These are phyloP conservation scores for Sphaerodactylus townsendi DNA, from an alignment of 2,113 vertebrate genomes.

Conservation along the genomic window DNA sequence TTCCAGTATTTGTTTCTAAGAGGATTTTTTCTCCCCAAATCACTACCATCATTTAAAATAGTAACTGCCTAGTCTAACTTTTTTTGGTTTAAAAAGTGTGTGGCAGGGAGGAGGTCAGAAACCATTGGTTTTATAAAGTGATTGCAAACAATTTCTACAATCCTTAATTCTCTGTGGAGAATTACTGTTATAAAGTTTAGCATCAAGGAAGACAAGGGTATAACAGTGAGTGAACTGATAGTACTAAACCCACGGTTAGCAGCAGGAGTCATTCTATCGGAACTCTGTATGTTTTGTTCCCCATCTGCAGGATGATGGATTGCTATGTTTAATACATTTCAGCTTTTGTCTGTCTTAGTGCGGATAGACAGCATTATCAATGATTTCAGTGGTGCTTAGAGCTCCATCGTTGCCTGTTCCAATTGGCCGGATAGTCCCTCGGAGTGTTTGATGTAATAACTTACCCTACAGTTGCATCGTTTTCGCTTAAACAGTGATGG, in stretches of 20 bases:
- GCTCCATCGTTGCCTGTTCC: slow-evolving; percentile 63
- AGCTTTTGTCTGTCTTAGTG: slow-evolving; percentile 86
- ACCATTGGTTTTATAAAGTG: neutral
- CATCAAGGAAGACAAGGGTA: slow-evolving; percentile 50
- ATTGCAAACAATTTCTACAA: slow-evolving; percentile 46
- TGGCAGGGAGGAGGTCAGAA: neutral
- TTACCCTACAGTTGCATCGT: slow-evolving; percentile 17
- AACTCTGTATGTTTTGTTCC: slow-evolving; percentile 82
- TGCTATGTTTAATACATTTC: slow-evolving; percentile 87
- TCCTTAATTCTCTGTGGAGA: slow-evolving; percentile 59
- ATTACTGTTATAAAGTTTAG: slow-evolving; percentile 64
- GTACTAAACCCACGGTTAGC: slow-evolving; percentile 79
- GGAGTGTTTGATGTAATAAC: slow-evolving; percentile 58
- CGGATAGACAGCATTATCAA: slow-evolving; percentile 80
- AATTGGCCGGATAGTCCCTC: slow-evolving; percentile 71
- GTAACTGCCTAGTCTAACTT: neutral
- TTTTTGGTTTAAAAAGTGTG: neutral
- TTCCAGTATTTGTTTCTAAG: neutral
- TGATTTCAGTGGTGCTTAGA: slow-evolving; percentile 79
- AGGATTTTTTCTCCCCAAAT: neutral
- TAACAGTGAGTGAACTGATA: slow-evolving; percentile 72
- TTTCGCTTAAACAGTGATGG: slow-evolving; percentile 11
- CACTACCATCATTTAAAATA: neutral
- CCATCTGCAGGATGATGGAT: slow-evolving; percentile 86
- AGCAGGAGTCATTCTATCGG: slow-evolving; percentile 79